Percentiles rank a stretch among this genome's conserved stretches.
These are phyloP conservation scores for Eriocheir sinensis DNA, from an alignment of 1,140 invertebrate genomes.

Conservation along the genomic window DNA sequence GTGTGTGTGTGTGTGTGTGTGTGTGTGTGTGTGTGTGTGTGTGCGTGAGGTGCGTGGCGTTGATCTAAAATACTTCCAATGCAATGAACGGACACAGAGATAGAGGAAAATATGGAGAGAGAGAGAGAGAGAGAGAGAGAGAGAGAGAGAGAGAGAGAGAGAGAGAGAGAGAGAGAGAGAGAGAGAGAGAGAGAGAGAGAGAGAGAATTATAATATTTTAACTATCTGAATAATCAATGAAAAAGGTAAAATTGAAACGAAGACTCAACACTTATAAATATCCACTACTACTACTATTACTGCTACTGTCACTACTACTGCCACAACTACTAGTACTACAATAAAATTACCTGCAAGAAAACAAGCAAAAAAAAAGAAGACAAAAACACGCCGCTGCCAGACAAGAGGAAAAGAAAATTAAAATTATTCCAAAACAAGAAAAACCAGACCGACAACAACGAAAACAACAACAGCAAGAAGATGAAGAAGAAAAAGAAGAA, in stretches of 20 bases:
- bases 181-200: conserved; percentile 47
- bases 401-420: neutral
- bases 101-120: neutral
- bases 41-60: neutral
- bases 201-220: neutral
- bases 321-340: too few relatives aligned
- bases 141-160: conserved; percentile 45
- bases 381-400: neutral
- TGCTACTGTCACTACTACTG: neutral
- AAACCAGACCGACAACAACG: too few relatives aligned
- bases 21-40: neutral
- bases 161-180: conserved; percentile 48
- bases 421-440: too few relatives aligned
- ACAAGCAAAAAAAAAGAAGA: neutral
- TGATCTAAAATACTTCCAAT: neutral
- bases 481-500: too few relatives aligned
- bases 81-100: neutral
- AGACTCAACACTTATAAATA: neutral
- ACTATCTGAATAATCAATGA: too few relatives aligned
- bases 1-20: too few relatives aligned
- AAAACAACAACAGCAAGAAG: too few relatives aligned
- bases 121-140: conserved; percentile 39
- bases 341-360: neutral
- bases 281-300: neutral
- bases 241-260: neutral